These are phyloP conservation scores for Chrosomus eos DNA, from an alignment of 2,797 vertebrate species.

Conservation along the genomic window DNA sequence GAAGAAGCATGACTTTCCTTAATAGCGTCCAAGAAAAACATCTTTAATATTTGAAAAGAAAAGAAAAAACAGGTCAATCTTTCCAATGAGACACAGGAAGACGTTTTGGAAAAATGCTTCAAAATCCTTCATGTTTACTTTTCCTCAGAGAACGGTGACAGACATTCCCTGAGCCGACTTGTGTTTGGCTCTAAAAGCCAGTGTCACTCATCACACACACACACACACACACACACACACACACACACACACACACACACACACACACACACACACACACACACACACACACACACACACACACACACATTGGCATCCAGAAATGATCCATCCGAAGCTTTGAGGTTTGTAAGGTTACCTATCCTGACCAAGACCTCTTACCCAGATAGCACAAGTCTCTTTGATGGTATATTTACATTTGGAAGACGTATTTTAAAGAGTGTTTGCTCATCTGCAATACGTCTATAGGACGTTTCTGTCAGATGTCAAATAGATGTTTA, in stretches of 20 bases:
- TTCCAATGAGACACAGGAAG: constrained; percentile 43
- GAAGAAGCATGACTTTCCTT: not conserved
- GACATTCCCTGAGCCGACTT: constrained; percentile 11
- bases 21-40: constrained; percentile 26
- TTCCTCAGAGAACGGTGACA: constrained; percentile 50
- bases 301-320: not conserved
- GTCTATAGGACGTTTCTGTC: too few species aligned
- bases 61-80: constrained; percentile 18
- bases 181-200: not conserved
- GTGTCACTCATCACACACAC: not conserved
- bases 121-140: constrained; percentile 47
- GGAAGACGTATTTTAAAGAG: too few species aligned
- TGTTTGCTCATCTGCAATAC: too few species aligned
- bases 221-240: not conserved
- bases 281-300: not conserved
- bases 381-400: too few species aligned
- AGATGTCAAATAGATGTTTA: too few species aligned
- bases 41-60: constrained; percentile 32
- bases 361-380: not conserved
- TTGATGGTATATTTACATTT: too few species aligned
- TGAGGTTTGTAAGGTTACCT: constrained; percentile 3
- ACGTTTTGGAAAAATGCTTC: constrained; percentile 10
- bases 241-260: not conserved
- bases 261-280: not conserved
- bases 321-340: not conserved